A percentile compares a stretch with the other conserved stretches of the same genome.
These are phyloP conservation scores for Osmerus eperlanus DNA, from an alignment of 2,113 vertebrate species.

Conservation along the genomic window DNA sequence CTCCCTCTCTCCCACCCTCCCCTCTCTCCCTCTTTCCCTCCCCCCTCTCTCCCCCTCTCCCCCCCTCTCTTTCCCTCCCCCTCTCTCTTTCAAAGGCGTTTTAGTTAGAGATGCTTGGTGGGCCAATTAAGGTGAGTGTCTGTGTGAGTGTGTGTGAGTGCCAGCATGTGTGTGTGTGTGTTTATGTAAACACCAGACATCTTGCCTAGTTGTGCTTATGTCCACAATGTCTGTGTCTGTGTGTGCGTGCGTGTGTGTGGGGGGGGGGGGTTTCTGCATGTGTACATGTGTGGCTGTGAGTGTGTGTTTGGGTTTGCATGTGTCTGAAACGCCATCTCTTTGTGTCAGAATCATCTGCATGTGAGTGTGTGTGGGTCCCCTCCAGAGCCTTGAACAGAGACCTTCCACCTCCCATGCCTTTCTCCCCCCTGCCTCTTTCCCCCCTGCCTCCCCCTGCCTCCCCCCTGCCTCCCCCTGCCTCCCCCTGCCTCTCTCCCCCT, in stretches of 20 bases:
- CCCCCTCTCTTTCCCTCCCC: no score
- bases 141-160: constrained; percentile 33
- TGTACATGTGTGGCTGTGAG: no score
- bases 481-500: no score
- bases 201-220: constrained; percentile 56
- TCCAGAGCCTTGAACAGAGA: background rate
- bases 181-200: constrained; percentile 71
- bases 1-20: background rate
- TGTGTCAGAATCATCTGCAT: constrained; percentile 52
- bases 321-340: no score
- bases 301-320: no score
- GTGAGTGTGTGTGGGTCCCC: constrained; percentile 29
- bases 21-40: constrained; percentile 66
- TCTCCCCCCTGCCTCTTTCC: no score
- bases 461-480: no score
- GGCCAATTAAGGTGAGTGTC: constrained; percentile 78
- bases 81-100: constrained; percentile 74
- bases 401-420: no score
- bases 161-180: constrained; percentile 58
- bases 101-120: constrained; percentile 77
- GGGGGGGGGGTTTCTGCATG: no score
- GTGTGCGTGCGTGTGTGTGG: constrained; percentile 67
- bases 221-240: constrained; percentile 68
- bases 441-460: no score
- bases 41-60: no score